Evolutionary conservation across 2,888 invertebrate genomes (phyloP).

Genomic region (Trichopoda pennipes): DNA sequence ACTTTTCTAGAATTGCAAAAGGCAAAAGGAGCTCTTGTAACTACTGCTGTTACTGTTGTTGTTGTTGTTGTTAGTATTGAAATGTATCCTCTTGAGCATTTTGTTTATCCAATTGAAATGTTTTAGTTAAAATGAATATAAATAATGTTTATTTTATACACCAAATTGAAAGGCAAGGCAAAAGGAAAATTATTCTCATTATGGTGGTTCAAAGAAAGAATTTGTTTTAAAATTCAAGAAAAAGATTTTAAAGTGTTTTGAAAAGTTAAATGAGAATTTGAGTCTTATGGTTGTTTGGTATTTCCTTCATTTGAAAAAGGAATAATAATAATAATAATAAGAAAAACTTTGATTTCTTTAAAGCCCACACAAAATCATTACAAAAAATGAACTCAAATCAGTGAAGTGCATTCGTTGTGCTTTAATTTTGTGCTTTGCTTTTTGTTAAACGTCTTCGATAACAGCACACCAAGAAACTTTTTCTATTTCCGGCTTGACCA

Average conservation of each 20-base stretch:
- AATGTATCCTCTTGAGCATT: constrained; percentile 64
- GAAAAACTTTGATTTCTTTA: not conserved
- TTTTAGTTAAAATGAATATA: constrained; percentile 67
- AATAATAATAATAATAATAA: not conserved
- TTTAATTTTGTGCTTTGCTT: constrained; percentile 11
- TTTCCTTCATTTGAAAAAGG: not conserved
- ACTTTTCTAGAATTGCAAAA: constrained; percentile 57
- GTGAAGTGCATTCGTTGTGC: constrained; percentile 53
- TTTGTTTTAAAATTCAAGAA: constrained; percentile 16
- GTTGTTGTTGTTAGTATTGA: constrained; percentile 30
- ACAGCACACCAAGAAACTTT: constrained; percentile 54
- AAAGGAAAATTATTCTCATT: constrained; percentile 22
- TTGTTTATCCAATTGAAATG: constrained; percentile 68
- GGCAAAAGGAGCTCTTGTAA: constrained; percentile 43
- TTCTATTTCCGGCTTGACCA: constrained; percentile 58
- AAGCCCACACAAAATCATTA: not conserved
- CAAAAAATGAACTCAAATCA: constrained; percentile 47
- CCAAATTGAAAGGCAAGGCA: constrained; percentile 21
- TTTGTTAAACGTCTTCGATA: constrained; percentile 11
- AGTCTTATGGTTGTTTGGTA: too few relatives aligned
- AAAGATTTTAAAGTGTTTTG: constrained; percentile 20
- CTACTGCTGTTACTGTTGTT: constrained; percentile 4
- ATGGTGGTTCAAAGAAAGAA: constrained; percentile 37
- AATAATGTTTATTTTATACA: constrained; percentile 62
- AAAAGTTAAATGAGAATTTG: constrained; percentile 15